Evolutionary conservation across 2,113 vertebrate genomes (phyloP).

Genomic region (Chloropsis cyanopogon): DNA sequence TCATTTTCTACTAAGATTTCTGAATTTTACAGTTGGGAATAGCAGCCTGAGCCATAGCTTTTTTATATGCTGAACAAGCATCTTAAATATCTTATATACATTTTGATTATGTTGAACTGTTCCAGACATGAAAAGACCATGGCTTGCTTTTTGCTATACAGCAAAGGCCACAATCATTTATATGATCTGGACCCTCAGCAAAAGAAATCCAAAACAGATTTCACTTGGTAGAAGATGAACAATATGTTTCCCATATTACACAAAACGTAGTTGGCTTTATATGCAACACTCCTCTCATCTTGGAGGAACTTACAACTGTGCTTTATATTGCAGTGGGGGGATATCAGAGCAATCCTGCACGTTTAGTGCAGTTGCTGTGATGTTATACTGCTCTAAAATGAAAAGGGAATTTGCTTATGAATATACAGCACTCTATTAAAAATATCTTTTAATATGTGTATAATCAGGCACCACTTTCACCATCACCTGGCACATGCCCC

Average conservation of each 20-base stretch:
- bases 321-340: neutral
- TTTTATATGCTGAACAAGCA: neutral
- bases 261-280: neutral
- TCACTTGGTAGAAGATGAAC: neutral
- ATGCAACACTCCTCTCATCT: neutral
- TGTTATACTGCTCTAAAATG: neutral
- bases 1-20: neutral
- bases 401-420: neutral
- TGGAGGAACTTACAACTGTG: neutral
- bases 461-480: neutral
- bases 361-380: neutral
- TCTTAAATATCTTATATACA: neutral
- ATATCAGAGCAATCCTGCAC: neutral
- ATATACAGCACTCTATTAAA: neutral
- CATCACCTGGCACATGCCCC: neutral
- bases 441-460: neutral
- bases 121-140: neutral
- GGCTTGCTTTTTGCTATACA: neutral
- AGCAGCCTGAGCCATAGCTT: neutral
- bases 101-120: neutral
- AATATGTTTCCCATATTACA: neutral
- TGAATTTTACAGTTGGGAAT: neutral
- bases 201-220: constrained; percentile 31
- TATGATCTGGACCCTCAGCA: neutral
- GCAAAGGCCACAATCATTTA: neutral